Percentiles rank a stretch among this genome's conserved stretches.
Conservation (phyloP, 2,888 invertebrate genomes). For the Agonopterix heracliana region DNA sequence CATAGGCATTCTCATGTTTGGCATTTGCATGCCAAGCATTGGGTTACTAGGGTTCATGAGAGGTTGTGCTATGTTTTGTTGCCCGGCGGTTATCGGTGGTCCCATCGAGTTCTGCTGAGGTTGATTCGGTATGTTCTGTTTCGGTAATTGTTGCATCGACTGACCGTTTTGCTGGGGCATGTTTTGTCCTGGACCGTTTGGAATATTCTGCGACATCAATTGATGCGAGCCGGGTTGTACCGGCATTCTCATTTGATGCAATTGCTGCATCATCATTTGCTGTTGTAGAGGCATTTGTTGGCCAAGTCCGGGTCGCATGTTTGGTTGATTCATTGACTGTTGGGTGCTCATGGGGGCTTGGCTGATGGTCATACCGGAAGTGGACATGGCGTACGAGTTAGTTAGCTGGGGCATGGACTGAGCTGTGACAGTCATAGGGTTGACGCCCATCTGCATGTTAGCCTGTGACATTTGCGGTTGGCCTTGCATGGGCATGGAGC, state of each 20-base stretch:
- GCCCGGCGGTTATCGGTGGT: slow-evolving; percentile 45
- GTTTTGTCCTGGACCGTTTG: slow-evolving; percentile 39
- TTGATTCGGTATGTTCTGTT: slow-evolving; percentile 48
- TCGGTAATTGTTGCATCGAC: slow-evolving; percentile 27
- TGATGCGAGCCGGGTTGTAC: slow-evolving; percentile 50
- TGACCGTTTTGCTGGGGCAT: slow-evolving; percentile 45
- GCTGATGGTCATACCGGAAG: slow-evolving; percentile 39
- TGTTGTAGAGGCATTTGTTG: slow-evolving; percentile 52
- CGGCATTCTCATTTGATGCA: slow-evolving; percentile 64
- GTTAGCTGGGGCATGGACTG: slow-evolving; percentile 57
- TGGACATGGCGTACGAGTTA: slow-evolving; percentile 48
- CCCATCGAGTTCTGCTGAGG: slow-evolving; percentile 36
- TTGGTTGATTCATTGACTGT: slow-evolving; percentile 44
- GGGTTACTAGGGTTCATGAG: slow-evolving; percentile 49
- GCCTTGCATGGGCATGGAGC: slow-evolving; percentile 35
- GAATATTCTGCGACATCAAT: slow-evolving; percentile 40
- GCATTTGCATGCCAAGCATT: slow-evolving; percentile 58
- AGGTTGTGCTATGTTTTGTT: slow-evolving; percentile 39
- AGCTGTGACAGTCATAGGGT: slow-evolving; percentile 45
- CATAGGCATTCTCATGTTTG: slow-evolving; percentile 59
- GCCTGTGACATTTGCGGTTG: slow-evolving; percentile 59
- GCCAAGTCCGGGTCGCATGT: slow-evolving; percentile 39
- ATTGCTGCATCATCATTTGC: slow-evolving; percentile 58
- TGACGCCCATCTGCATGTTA: slow-evolving; percentile 41
- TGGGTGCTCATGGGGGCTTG: slow-evolving; percentile 38